Evolutionary conservation across 1,140 invertebrate species (phyloP).

Genomic region (Calephelis virginiensis): DNA sequence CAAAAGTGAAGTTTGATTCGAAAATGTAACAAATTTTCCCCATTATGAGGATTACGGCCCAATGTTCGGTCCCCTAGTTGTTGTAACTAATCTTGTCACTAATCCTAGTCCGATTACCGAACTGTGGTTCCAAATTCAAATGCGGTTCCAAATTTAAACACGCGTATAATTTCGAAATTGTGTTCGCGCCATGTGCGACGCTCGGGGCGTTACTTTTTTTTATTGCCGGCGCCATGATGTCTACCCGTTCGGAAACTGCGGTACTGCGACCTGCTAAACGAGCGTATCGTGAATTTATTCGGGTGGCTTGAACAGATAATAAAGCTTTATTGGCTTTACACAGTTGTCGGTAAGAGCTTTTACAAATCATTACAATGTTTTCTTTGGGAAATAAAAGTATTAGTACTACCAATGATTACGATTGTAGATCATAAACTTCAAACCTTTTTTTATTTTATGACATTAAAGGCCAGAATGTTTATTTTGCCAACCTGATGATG

Average conservation of each 20-base stretch:
- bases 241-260: constrained; percentile 49
- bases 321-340: constrained; percentile 62
- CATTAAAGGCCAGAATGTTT: too few species aligned
- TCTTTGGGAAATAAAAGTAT: constrained; percentile 1
- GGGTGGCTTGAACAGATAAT: constrained; percentile 54
- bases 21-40: constrained; percentile 46
- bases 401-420: too few species aligned
- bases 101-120: constrained; percentile 65
- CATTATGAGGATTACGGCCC: constrained; percentile 46
- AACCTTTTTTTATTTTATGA: too few species aligned
- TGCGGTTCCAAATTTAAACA: constrained; percentile 69
- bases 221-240: constrained; percentile 41
- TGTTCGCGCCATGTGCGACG: constrained; percentile 54
- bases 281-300: constrained; percentile 54
- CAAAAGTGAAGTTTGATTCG: not conserved
- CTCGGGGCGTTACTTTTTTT: constrained; percentile 50
- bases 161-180: constrained; percentile 66
- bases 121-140: constrained; percentile 53
- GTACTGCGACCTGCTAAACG: constrained; percentile 41
- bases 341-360: constrained; percentile 33
- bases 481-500: too few species aligned
- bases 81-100: constrained; percentile 72
- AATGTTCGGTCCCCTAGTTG: constrained; percentile 52
- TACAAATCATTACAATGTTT: constrained; percentile 7
- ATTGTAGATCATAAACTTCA: too few species aligned